Evolutionary conservation across 2,888 invertebrate genomes (phyloP).

Genomic region (Tetheella fluctuosa): DNA sequence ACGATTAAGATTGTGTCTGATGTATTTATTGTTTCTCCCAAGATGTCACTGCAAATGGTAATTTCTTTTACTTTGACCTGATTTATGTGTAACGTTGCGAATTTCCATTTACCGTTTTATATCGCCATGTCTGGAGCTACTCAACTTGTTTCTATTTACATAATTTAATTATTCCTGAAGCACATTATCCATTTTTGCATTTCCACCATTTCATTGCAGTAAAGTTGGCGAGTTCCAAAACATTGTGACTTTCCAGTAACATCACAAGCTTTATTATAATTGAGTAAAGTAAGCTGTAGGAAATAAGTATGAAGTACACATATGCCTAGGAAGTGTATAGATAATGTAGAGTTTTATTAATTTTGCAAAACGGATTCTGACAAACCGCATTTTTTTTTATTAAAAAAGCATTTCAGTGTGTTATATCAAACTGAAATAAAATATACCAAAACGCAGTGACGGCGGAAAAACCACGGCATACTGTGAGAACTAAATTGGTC

Average conservation of each 20-base stretch:
- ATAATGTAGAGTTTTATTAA: too few species aligned
- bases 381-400: too few species aligned
- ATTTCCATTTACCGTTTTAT: background rate
- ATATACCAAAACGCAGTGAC: background rate
- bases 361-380: too few species aligned
- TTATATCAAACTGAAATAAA: background rate
- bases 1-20: conserved; percentile 7
- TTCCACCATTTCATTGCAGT: background rate
- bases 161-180: background rate
- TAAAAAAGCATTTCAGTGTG: background rate
- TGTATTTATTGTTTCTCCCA: background rate
- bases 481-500: conserved; percentile 48
- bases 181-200: conserved; percentile 2
- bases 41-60: background rate
- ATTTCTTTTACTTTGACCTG: background rate
- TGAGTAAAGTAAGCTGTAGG: background rate
- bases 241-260: background rate
- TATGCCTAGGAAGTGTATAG: too few species aligned
- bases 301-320: background rate
- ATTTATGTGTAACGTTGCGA: background rate
- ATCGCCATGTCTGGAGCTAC: background rate
- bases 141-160: background rate
- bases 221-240: conserved; percentile 2
- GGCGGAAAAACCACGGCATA: background rate
- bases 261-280: background rate